Percentiles rank a stretch among this genome's conserved stretches.
These are phyloP conservation scores for Trissonchulus latispiculum DNA, from an alignment of 2,888 invertebrate species.

Conservation along the genomic window DNA sequence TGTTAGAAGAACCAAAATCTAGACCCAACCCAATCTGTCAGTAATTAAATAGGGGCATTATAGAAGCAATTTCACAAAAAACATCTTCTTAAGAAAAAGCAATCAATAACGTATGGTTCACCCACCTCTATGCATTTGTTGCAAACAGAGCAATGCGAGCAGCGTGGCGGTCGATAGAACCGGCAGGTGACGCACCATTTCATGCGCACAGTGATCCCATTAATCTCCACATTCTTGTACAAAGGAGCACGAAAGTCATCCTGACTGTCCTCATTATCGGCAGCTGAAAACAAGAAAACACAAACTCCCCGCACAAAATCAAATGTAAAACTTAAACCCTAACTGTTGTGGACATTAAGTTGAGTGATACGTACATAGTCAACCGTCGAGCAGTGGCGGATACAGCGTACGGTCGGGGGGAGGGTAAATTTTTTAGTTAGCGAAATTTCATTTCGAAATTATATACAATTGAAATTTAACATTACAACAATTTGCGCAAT, in stretches of 20 bases:
- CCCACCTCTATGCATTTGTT: constrained; percentile 84
- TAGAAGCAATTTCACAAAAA: background rate
- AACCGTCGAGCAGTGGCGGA: too few species aligned
- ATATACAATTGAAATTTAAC: constrained; percentile 24
- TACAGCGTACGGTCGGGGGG: too few species aligned
- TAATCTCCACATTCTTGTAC: constrained; percentile 76
- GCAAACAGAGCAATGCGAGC: constrained; percentile 98
- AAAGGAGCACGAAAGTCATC: constrained; percentile 86
- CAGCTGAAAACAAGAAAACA: too few species aligned
- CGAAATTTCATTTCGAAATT: constrained; percentile 21
- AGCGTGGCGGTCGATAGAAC: constrained; percentile 96
- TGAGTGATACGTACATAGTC: too few species aligned
- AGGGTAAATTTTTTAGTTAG: too few species aligned
- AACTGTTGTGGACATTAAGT: too few species aligned
- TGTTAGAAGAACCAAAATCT: too few species aligned
- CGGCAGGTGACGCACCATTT: constrained; percentile 99
- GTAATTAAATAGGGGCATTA: background rate
- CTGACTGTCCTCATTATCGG: constrained; percentile 89
- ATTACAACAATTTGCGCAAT: constrained; percentile 60
- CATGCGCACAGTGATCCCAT: constrained; percentile 96
- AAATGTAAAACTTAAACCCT: too few species aligned
- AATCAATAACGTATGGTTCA: background rate
- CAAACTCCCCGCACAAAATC: too few species aligned
- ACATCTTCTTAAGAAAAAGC: background rate
- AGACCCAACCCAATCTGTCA: too few species aligned